phyloP scores from a whole-genome alignment of 2,888 invertebrate species.

The Xestobium rufovillosum region DNA sequence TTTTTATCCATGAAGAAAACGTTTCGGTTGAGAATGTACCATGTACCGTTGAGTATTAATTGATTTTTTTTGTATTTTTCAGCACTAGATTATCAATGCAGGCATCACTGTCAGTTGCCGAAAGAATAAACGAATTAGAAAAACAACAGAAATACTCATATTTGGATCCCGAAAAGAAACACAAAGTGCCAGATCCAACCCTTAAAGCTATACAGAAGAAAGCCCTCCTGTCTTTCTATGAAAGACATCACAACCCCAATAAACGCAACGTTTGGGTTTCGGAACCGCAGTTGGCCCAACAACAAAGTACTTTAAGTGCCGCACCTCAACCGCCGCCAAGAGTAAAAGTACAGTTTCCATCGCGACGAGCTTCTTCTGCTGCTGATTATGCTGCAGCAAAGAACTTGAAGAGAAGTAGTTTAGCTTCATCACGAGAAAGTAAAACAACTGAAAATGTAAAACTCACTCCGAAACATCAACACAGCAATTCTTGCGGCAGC shows the following conservation, averaged over 20 bases:
- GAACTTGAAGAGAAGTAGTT: constrained; percentile 44
- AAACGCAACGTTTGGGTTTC: constrained; percentile 47
- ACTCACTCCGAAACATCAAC: constrained; percentile 45
- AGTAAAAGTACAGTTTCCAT: constrained; percentile 43
- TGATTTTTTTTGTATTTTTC: constrained; percentile 23
- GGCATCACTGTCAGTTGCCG: constrained; percentile 55
- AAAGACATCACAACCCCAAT: constrained; percentile 53
- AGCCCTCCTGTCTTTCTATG: constrained; percentile 72
- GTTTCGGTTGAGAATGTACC: too few species aligned
- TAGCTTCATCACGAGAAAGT: constrained; percentile 34
- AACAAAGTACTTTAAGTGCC: constrained; percentile 25
- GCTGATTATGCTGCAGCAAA: constrained; percentile 55
- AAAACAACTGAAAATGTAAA: constrained; percentile 33
- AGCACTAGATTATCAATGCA: constrained; percentile 39
- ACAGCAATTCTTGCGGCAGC: constrained; percentile 54
- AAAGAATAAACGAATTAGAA: constrained; percentile 58
- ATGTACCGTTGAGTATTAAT: not conserved
- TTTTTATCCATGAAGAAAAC: too few species aligned
- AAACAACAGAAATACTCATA: constrained; percentile 58
- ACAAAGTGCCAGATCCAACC: constrained; percentile 63
- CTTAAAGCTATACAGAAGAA: constrained; percentile 77
- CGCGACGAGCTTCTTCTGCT: constrained; percentile 58
- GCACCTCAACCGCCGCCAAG: constrained; percentile 42
- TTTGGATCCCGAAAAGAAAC: constrained; percentile 65
- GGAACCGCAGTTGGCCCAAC: constrained; percentile 49